Percentiles rank a stretch among this genome's conserved stretches.
Conservation (phyloP, 2,113 vertebrate genomes). For the Tauraco erythrolophus region DNA sequence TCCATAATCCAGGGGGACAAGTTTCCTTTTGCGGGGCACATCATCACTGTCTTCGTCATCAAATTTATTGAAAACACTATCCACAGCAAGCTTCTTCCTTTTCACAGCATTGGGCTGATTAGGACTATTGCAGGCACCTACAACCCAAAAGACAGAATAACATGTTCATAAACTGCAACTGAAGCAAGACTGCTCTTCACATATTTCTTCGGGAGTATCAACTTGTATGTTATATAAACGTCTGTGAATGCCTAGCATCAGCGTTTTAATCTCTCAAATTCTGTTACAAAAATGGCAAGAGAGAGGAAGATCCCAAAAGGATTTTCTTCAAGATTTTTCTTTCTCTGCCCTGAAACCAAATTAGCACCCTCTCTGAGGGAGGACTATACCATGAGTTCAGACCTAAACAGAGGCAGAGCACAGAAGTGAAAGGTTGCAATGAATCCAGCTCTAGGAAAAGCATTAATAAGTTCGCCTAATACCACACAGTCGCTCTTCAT, state of each 20-base stretch:
- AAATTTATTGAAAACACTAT: conserved; percentile 98
- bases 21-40: conserved; percentile 93
- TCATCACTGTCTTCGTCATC: conserved; percentile 97
- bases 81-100: conserved; percentile 95
- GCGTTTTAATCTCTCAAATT: background rate
- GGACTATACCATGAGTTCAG: background rate
- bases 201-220: background rate
- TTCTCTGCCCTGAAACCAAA: background rate
- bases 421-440: background rate
- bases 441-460: background rate
- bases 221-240: background rate
- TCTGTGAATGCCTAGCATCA: background rate
- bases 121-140: conserved; percentile 93
- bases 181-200: background rate
- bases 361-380: background rate
- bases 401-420: background rate
- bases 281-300: background rate
- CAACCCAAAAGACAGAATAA: conserved; percentile 21
- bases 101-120: conserved; percentile 91
- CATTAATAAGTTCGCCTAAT: background rate
- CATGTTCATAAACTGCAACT: background rate
- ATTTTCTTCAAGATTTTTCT: background rate
- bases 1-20: conserved; percentile 96
- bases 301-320: background rate
- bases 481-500: background rate